phyloP scores from a whole-genome alignment of 1,140 invertebrate species.

The Artemia franciscana region DNA sequence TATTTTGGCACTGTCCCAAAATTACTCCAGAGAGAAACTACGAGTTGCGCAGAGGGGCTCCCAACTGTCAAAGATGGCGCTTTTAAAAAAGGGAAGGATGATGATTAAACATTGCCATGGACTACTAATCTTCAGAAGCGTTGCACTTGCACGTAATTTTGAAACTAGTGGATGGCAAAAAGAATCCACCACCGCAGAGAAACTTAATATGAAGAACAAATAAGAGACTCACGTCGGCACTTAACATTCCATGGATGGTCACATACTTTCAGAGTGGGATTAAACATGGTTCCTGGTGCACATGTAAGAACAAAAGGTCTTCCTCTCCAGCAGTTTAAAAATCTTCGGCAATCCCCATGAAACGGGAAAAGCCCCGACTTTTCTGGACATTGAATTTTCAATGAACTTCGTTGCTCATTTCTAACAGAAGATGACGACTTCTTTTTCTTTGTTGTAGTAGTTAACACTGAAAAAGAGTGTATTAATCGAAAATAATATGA shows the following conservation, averaged over 20 bases:
- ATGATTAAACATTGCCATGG: too few relatives aligned
- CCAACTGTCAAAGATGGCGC: too few relatives aligned
- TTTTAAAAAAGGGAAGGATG: too few relatives aligned
- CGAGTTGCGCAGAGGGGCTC: too few relatives aligned
- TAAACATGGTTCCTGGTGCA: constrained; percentile 38
- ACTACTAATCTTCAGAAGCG: too few relatives aligned
- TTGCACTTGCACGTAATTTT: too few relatives aligned
- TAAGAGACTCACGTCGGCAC: constrained; percentile 23
- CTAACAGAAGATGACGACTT: not conserved
- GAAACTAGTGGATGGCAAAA: too few relatives aligned
- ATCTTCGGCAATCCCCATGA: constrained; percentile 13
- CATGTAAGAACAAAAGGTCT: constrained; percentile 21
- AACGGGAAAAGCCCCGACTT: constrained; percentile 11
- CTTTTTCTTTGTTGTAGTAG: not conserved
- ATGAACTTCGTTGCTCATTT: not conserved
- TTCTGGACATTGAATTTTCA: not conserved
- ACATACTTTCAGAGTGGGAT: constrained; percentile 31
- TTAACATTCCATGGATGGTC: constrained; percentile 35
- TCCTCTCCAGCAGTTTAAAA: constrained; percentile 17
- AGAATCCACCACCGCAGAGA: too few relatives aligned
- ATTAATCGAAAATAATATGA: too few relatives aligned
- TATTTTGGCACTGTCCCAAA: too few relatives aligned
- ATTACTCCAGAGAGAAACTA: too few relatives aligned
- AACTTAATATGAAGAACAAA: too few relatives aligned
- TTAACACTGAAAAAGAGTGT: not conserved